These are phyloP conservation scores for Corythornis leucogaster DNA, from an alignment of 2,797 vertebrate species.

Conservation along the genomic window DNA sequence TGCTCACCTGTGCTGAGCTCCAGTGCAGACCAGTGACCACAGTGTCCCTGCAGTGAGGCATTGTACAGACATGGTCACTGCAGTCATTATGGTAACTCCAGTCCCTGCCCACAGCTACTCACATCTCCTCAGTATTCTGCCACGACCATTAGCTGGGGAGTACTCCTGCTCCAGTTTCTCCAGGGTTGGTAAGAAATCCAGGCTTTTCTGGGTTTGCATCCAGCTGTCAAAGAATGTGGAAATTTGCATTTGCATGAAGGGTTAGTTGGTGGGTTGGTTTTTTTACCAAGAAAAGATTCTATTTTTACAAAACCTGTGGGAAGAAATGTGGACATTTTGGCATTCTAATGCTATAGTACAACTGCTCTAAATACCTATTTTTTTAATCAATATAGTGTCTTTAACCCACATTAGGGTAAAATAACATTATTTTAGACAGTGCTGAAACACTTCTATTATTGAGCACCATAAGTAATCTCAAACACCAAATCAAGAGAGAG, in stretches of 20 bases:
- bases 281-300: slow-evolving; percentile 2
- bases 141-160: background rate
- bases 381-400: background rate
- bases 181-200: background rate
- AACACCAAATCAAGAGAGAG: background rate
- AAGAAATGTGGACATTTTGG: slow-evolving; percentile 38
- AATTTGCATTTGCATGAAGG: slow-evolving; percentile 18
- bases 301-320: slow-evolving; percentile 45
- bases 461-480: background rate
- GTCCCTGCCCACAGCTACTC: background rate
- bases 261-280: fast-evolving
- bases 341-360: background rate
- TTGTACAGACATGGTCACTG: background rate
- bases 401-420: slow-evolving; percentile 9
- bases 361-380: slow-evolving; percentile 29
- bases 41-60: background rate
- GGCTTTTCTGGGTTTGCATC: background rate
- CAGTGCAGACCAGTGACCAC: too few relatives aligned
- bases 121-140: background rate
- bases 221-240: slow-evolving; percentile 15
- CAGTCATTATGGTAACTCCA: background rate
- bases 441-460: background rate
- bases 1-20: too few relatives aligned
- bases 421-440: background rate
- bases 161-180: background rate